These are phyloP conservation scores for Trichomycterus rosablanca DNA, from an alignment of 2,113 vertebrate genomes.

Conservation along the genomic window DNA sequence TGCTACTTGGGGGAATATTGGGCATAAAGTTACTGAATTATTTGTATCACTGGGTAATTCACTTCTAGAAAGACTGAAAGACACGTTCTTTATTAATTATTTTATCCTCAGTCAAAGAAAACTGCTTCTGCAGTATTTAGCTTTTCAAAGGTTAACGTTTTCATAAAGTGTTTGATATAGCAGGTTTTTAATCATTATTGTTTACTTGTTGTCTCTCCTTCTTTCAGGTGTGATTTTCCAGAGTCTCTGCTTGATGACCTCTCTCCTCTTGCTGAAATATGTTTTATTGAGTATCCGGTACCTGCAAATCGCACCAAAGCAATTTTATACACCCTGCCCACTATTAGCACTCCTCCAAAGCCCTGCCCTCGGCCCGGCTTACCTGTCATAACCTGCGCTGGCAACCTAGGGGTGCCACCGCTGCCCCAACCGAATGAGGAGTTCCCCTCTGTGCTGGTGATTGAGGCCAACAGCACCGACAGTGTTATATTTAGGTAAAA, in stretches of 20 bases:
- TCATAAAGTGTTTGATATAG: background rate
- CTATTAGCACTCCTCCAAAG: slow-evolving; percentile 41
- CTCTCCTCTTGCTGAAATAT: slow-evolving; percentile 73
- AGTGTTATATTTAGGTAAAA: slow-evolving; percentile 81
- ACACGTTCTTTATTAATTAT: too few species aligned
- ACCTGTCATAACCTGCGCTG: slow-evolving; percentile 36
- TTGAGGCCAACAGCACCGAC: slow-evolving; percentile 75
- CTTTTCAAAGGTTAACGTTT: too few species aligned
- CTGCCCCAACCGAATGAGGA: slow-evolving; percentile 71
- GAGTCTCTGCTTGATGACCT: slow-evolving; percentile 72
- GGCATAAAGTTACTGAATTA: too few species aligned
- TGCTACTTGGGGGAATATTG: too few species aligned
- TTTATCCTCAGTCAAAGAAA: too few species aligned
- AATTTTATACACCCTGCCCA: slow-evolving; percentile 78
- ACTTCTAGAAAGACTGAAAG: too few species aligned
- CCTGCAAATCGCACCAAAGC: slow-evolving; percentile 75
- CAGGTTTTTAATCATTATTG: background rate
- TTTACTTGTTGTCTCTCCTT: background rate
- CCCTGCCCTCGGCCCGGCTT: slow-evolving; percentile 35
- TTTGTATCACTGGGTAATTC: too few species aligned
- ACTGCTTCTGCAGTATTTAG: too few species aligned
- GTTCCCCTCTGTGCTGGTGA: slow-evolving; percentile 80
- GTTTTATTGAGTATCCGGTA: slow-evolving; percentile 74
- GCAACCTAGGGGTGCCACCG: slow-evolving; percentile 55
- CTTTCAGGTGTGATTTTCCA: slow-evolving; percentile 65